Percentiles rank a stretch among this genome's conserved stretches.
These are phyloP conservation scores for Tringa solitaria DNA, from an alignment of 2,113 vertebrate species.

Conservation along the genomic window DNA sequence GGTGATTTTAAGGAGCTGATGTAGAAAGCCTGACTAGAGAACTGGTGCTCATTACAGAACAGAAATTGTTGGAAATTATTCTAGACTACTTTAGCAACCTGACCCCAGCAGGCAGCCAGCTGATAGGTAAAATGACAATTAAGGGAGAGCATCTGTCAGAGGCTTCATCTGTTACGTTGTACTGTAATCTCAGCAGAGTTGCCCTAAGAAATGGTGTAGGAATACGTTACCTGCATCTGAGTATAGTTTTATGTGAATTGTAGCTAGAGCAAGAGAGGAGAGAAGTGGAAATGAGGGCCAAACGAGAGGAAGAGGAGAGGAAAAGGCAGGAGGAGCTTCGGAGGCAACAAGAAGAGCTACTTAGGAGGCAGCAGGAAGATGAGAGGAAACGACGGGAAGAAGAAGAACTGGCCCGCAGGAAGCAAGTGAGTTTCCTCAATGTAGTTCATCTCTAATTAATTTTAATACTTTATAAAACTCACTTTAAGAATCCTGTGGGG, in stretches of 20 bases:
- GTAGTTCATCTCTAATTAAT: constrained; percentile 44
- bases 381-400: constrained; percentile 93
- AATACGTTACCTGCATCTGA: constrained; percentile 62
- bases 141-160: constrained; percentile 19
- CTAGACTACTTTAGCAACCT: background rate
- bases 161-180: constrained; percentile 11
- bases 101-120: background rate
- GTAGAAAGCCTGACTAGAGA: background rate
- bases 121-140: background rate
- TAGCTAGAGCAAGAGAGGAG: constrained; percentile 93
- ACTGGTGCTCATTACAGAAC: background rate
- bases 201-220: constrained; percentile 40
- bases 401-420: constrained; percentile 90
- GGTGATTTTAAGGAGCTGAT: constrained; percentile 8
- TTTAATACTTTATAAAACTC: constrained; percentile 28
- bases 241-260: constrained; percentile 64
- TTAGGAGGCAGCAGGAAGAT: constrained; percentile 88
- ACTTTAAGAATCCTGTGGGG: constrained; percentile 46
- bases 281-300: constrained; percentile 91
- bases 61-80: background rate
- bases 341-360: constrained; percentile 86
- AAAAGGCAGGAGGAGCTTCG: constrained; percentile 85
- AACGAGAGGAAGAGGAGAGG: constrained; percentile 95
- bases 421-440: constrained; percentile 82
- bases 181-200: constrained; percentile 11